Evolutionary conservation across 2,888 invertebrate genomes (phyloP).

Genomic region (Microctonus brassicae): DNA sequence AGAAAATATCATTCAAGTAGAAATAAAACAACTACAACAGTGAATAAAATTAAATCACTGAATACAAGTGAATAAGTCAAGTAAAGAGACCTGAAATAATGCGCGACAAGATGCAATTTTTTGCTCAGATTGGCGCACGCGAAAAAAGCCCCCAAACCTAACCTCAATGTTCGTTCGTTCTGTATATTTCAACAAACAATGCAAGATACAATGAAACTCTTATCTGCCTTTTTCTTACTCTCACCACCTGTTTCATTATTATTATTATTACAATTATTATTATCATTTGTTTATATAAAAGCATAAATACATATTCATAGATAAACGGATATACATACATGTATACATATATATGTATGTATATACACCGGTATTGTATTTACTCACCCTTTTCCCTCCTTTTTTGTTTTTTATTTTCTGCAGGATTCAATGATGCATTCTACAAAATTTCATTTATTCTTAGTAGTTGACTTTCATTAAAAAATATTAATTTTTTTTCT

Average conservation of each 20-base stretch:
- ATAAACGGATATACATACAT: background rate
- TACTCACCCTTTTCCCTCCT: background rate
- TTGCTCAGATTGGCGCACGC: conserved; percentile 53
- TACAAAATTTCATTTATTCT: background rate
- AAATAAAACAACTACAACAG: background rate
- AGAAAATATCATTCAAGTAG: background rate
- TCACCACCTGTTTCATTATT: background rate
- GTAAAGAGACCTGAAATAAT: conserved; percentile 17
- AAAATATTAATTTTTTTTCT: background rate
- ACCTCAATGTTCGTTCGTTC: conserved; percentile 53
- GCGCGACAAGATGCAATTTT: conserved; percentile 58
- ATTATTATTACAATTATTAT: conserved; percentile 33
- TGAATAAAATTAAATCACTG: background rate
- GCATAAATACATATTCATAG: conserved; percentile 22
- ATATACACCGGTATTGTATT: background rate
- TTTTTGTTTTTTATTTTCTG: background rate
- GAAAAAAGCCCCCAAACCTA: conserved; percentile 51
- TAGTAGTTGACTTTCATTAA: background rate
- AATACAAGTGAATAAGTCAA: background rate
- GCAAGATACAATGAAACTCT: background rate
- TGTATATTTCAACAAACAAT: background rate
- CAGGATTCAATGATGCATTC: background rate
- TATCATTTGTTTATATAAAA: too few species aligned
- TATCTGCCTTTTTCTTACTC: background rate
- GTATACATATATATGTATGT: background rate